phyloP scores from a whole-genome alignment of 1,140 invertebrate genomes.

The fruit fly (Drosophila melanogaster) region Release_6_plus_ISO1_MT NT_033777.3:28922501-28923000 shows the following conservation, averaged over 20 bases:
- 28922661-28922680: constrained; percentile 82
- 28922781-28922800: background rate
- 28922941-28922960: no score
- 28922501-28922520: constrained; percentile 56
- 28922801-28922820: no score
- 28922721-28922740: constrained; percentile 75
- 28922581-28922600: constrained; percentile 28
- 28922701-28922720: constrained; percentile 76
- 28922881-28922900: background rate
- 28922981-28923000: background rate
- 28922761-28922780: constrained; percentile 64
- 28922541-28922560: constrained; percentile 59
- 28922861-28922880: no score
- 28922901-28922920: background rate
- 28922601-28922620: constrained; percentile 61
- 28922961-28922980: constrained; percentile 9
- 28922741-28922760: constrained; percentile 79
- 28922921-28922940: background rate
- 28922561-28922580: constrained; percentile 52
- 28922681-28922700: constrained; percentile 83
- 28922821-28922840: no score
- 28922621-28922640: constrained; percentile 77
- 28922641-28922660: constrained; percentile 83
- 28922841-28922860: background rate
- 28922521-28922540: constrained; percentile 43